A percentile compares a stretch with the other conserved stretches of the same genome.
These are phyloP conservation scores for Enteromius radiatus DNA, from an alignment of 2,797 vertebrate genomes.

Conservation along the genomic window DNA sequence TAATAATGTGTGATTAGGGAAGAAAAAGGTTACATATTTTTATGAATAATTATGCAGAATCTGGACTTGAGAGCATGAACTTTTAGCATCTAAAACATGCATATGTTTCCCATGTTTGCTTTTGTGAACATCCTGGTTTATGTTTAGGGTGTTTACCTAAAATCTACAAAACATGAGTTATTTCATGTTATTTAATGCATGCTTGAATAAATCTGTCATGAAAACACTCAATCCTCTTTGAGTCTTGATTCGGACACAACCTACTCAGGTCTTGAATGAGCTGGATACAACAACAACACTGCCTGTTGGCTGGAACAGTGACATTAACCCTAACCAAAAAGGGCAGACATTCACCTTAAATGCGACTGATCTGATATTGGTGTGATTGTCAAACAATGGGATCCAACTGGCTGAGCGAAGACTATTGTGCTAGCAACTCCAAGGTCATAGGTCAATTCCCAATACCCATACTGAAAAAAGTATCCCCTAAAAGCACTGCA, in stretches of 20 bases:
- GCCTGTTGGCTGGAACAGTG: neutral
- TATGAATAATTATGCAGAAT: neutral
- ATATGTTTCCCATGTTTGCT: neutral
- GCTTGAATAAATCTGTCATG: neutral
- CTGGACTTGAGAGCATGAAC: neutral
- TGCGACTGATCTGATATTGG: neutral
- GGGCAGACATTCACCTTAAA: neutral
- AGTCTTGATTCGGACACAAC: neutral
- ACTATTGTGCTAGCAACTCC: neutral
- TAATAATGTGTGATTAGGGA: neutral
- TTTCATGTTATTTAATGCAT: neutral
- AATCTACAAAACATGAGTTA: no score
- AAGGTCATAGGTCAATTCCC: neutral
- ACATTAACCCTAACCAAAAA: neutral
- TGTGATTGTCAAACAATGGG: neutral
- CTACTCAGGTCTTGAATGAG: neutral
- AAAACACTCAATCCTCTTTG: neutral
- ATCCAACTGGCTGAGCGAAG: neutral
- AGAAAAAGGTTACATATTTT: neutral
- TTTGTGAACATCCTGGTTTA: no score
- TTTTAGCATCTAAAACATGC: neutral
- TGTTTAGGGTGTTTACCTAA: neutral
- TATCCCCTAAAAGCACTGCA: constrained; percentile 12
- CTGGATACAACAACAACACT: neutral
- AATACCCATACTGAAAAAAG: neutral